Evolutionary conservation across 2,113 vertebrate species (phyloP).

Genomic region (Hypomesus transpacificus): DNA sequence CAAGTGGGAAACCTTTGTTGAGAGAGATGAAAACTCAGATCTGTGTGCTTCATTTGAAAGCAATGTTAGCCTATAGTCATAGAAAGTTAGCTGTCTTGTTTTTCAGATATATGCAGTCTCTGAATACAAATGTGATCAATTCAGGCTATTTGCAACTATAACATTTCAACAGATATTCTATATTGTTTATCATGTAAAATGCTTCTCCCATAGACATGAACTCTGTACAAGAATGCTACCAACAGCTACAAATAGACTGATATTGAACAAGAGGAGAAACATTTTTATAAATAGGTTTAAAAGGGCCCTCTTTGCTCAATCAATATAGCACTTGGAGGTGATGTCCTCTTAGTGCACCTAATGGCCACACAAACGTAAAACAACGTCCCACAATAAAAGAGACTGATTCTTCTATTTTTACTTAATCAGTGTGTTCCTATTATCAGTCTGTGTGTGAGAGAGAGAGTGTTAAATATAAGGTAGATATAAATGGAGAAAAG

Average conservation of each 20-base stretch:
- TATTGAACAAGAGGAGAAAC: background rate
- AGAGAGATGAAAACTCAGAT: too few relatives aligned
- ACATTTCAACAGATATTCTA: background rate
- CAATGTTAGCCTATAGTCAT: too few relatives aligned
- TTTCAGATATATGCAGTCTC: too few relatives aligned
- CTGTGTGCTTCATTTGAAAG: too few relatives aligned
- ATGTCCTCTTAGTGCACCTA: background rate
- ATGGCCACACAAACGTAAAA: background rate
- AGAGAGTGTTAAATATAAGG: too few relatives aligned
- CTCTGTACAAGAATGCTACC: background rate
- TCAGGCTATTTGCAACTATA: background rate
- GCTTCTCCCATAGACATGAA: too few relatives aligned
- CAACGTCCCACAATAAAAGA: background rate
- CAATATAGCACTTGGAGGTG: background rate
- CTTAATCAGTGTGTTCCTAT: background rate
- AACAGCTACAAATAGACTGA: background rate
- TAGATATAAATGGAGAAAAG: too few relatives aligned
- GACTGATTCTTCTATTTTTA: background rate
- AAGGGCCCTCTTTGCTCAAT: background rate
- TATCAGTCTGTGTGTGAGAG: too few relatives aligned
- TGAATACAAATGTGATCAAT: too few relatives aligned
- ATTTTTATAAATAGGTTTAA: background rate
- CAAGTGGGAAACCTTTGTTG: too few relatives aligned
- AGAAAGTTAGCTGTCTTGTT: too few relatives aligned
- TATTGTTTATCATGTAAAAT: background rate